Conservation (phyloP, 30 jellyfish, hydroid and myxozoan genomes). For the Phacellophora camtschatica region DNA sequence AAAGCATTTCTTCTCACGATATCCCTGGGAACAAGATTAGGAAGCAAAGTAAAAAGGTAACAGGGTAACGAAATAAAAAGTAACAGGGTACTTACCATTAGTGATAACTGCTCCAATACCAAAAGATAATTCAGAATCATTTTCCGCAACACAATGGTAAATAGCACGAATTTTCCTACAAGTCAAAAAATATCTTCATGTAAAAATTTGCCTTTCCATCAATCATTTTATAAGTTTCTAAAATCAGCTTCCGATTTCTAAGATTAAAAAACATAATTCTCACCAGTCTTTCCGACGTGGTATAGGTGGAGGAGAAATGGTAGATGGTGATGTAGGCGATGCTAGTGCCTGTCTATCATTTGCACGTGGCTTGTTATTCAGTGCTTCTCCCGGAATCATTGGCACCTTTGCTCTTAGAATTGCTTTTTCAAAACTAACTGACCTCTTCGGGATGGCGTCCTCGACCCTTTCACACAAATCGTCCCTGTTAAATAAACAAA, state of each 20-base stretch:
- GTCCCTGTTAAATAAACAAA: neutral
- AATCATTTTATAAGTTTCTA: no score
- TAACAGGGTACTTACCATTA: conserved; percentile 90
- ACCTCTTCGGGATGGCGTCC: conserved; percentile 3
- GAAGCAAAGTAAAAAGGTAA: no score
- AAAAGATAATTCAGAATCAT: conserved; percentile 79
- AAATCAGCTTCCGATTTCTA: no score
- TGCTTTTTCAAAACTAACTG: conserved; percentile 57
- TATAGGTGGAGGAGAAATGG: conserved; percentile 71
- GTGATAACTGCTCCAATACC: conserved; percentile 84
- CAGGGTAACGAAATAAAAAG: no score
- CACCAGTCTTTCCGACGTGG: conserved; percentile 90
- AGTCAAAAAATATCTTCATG: neutral
- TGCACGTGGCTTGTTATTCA: neutral
- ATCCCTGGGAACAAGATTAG: no score
- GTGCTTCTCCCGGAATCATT: neutral
- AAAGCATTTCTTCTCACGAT: no score
- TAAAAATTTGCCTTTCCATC: no score
- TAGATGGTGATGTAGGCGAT: no score
- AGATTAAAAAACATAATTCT: neutral
- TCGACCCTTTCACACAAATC: conserved; percentile 22
- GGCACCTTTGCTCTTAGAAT: neutral
- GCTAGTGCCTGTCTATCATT: neutral
- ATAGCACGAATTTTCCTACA: conserved; percentile 85
- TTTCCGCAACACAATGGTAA: conserved; percentile 85